Percentiles rank a stretch among this genome's conserved stretches.
These are phyloP conservation scores for Acanthurus leucopareius DNA, from an alignment of 2,797 vertebrate genomes.

Conservation along the genomic window DNA sequence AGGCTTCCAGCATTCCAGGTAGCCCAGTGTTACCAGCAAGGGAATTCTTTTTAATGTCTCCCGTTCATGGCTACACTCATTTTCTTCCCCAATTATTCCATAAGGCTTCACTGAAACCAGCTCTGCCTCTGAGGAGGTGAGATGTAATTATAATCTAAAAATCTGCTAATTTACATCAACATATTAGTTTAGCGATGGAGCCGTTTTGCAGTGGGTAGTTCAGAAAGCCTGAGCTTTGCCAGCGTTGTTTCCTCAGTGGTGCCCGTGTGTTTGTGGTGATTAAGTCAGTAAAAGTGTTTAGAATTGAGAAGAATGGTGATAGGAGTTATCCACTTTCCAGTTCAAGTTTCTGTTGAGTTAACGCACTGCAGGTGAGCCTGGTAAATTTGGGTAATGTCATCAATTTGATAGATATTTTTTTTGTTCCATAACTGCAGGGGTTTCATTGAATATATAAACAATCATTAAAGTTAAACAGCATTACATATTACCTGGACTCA, in stretches of 20 bases:
- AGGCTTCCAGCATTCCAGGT: constrained; percentile 72
- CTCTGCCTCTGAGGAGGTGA: constrained; percentile 51
- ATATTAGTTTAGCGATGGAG: constrained; percentile 33
- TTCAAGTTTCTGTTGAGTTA: constrained; percentile 10
- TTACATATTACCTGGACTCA: no score
- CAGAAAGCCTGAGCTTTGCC: constrained; percentile 33
- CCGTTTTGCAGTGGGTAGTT: constrained; percentile 41
- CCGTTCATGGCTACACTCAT: constrained; percentile 60
- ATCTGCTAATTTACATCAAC: constrained; percentile 66
- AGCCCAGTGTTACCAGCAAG: constrained; percentile 62
- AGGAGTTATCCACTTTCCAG: not conserved
- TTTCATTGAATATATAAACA: not conserved
- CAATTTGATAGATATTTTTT: constrained; percentile 4
- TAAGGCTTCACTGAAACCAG: constrained; percentile 49
- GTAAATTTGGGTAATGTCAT: constrained; percentile 8
- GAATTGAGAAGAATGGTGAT: constrained; percentile 29
- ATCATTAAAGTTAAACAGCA: no score
- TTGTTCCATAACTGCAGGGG: constrained; percentile 4
- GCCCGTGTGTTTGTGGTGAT: constrained; percentile 52
- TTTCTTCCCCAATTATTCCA: constrained; percentile 67
- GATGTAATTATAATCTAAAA: constrained; percentile 71
- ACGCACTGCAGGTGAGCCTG: not conserved
- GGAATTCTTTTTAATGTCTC: constrained; percentile 70
- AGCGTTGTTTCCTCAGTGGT: constrained; percentile 18
- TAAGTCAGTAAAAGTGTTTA: constrained; percentile 54